These are phyloP conservation scores for Drosophila setosimentum DNA, from an alignment of 2,888 invertebrate genomes.

Conservation along the genomic window DNA sequence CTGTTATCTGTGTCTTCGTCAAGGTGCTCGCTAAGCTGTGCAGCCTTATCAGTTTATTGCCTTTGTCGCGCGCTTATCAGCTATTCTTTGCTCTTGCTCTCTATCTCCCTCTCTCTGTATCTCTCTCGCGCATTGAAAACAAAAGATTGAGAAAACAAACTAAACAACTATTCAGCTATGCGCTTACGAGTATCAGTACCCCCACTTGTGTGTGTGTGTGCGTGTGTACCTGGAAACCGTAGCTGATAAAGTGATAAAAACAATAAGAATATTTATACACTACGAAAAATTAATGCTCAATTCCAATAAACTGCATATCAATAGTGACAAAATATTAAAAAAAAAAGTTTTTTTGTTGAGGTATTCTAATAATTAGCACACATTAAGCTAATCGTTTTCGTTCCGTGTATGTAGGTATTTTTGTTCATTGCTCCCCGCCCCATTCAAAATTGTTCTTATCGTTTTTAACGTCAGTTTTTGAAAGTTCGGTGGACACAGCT, in stretches of 20 bases:
- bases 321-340: background rate
- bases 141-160: constrained; percentile 80
- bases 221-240: constrained; percentile 56
- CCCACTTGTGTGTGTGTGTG: constrained; percentile 4
- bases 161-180: constrained; percentile 43
- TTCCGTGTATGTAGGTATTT: constrained; percentile 29
- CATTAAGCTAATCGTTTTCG: constrained; percentile 12
- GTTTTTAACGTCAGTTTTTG: constrained; percentile 47
- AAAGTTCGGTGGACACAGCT: constrained; percentile 65
- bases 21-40: constrained; percentile 20
- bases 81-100: constrained; percentile 13
- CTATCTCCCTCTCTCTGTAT: constrained; percentile 7
- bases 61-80: constrained; percentile 62
- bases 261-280: constrained; percentile 38
- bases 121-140: constrained; percentile 52
- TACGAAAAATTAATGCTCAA: constrained; percentile 4
- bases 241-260: constrained; percentile 67
- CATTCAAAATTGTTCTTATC: constrained; percentile 45
- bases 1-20: constrained; percentile 33
- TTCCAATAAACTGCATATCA: background rate
- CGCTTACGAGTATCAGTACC: constrained; percentile 14
- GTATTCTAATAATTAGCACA: background rate
- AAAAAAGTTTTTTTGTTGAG: background rate
- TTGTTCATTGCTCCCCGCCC: constrained; percentile 8
- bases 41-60: constrained; percentile 75